Conservation (phyloP, 2,888 invertebrate genomes). For the Bellardia bayeri region DNA sequence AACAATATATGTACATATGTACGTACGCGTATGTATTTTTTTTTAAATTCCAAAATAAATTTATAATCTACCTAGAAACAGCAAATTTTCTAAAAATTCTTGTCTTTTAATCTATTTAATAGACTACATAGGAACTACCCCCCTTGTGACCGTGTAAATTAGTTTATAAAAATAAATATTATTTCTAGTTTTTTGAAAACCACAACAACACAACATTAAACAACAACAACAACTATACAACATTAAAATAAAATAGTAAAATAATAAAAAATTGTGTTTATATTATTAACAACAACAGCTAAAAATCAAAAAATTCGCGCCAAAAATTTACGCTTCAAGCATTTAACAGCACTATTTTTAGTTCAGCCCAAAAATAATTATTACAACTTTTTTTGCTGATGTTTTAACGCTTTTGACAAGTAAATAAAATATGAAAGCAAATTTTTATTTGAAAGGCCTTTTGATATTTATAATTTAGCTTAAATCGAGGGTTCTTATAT, state of each 20-base stretch:
- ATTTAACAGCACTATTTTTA: slow-evolving; percentile 3
- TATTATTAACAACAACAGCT: not conserved
- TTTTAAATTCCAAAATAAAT: too few species aligned
- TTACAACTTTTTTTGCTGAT: not conserved
- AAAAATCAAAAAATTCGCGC: slow-evolving; percentile 41
- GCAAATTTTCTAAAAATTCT: too few species aligned
- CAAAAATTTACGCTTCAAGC: slow-evolving; percentile 54
- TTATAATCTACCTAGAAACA: too few species aligned
- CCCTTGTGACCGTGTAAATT: not conserved
- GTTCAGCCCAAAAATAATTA: not conserved
- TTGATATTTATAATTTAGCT: too few species aligned
- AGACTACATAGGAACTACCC: not conserved
- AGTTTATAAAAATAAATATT: slow-evolving; percentile 16
- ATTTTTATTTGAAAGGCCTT: not conserved
- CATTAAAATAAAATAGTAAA: not conserved
- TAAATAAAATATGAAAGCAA: not conserved
- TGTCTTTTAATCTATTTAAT: too few species aligned
- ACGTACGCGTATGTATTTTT: too few species aligned
- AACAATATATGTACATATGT: too few species aligned
- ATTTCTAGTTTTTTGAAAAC: not conserved
- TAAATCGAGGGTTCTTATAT: too few species aligned
- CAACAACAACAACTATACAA: not conserved
- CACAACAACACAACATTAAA: too few species aligned
- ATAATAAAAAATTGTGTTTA: not conserved
- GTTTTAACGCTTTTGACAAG: not conserved